Conservation (phyloP, 2,113 vertebrate species). For the Trogon surrucura region DNA sequence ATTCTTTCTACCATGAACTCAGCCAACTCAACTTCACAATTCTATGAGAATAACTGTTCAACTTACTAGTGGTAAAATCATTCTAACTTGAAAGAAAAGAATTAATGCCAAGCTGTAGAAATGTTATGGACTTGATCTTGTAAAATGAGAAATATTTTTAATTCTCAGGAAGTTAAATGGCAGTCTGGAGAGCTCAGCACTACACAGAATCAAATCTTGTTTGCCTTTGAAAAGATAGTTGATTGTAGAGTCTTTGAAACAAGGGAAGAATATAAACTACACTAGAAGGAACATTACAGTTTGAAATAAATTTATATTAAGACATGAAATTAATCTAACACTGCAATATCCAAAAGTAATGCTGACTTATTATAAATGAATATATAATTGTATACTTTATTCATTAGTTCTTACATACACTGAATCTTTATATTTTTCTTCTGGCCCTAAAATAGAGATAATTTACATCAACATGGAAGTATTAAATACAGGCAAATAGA, state of each 20-base stretch:
- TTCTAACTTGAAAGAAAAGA: background rate
- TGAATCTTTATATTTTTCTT: background rate
- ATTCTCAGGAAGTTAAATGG: background rate
- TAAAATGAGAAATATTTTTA: background rate
- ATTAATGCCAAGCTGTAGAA: background rate
- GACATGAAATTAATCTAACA: background rate
- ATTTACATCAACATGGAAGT: background rate
- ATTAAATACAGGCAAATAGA: background rate
- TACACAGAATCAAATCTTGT: background rate
- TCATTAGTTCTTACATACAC: background rate
- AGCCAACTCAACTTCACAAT: background rate
- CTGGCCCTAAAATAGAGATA: background rate
- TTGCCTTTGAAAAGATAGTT: background rate
- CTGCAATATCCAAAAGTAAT: background rate
- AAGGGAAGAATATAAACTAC: background rate
- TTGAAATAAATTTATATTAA: background rate
- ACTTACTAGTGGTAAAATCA: background rate
- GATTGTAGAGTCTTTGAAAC: background rate
- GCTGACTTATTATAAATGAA: background rate
- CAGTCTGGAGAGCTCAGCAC: background rate
- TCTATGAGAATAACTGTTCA: background rate
- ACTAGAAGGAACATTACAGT: background rate
- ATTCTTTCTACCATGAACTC: background rate
- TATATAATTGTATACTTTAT: background rate
- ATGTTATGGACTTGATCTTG: rapidly evolving